phyloP scores from a whole-genome alignment of 2,113 vertebrate species.

The Chloroceryle aenea region DNA sequence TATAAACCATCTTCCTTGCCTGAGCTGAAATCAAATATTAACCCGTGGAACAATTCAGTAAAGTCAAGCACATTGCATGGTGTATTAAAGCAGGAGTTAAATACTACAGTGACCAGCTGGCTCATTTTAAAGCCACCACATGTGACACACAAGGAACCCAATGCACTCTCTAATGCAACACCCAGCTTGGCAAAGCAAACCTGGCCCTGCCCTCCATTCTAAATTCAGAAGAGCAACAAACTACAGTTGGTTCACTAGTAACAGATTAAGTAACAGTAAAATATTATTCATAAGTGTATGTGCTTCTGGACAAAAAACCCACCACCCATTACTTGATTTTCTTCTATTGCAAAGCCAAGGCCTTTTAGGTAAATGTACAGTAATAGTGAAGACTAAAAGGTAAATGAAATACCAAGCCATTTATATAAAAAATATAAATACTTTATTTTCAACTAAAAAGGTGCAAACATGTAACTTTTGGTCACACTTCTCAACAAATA shows the following conservation, averaged over 20 bases:
- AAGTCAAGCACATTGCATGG: neutral
- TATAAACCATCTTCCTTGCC: neutral
- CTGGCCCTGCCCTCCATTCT: neutral
- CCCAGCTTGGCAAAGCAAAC: neutral
- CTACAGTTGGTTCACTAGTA: neutral
- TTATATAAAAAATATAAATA: slow-evolving; percentile 99
- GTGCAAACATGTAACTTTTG: slow-evolving; percentile 99
- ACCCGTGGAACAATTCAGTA: neutral
- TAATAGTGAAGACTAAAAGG: neutral
- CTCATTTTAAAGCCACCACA: neutral
- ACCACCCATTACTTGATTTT: neutral
- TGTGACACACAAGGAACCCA: neutral
- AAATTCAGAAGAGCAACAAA: neutral
- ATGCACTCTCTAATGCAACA: neutral
- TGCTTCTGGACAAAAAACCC: neutral
- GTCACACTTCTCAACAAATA: slow-evolving; percentile 98
- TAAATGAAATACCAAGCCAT: slow-evolving; percentile 66
- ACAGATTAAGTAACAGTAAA: neutral
- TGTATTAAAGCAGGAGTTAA: neutral
- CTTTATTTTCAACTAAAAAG: slow-evolving; percentile 99
- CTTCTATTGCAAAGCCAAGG: neutral
- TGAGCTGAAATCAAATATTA: neutral
- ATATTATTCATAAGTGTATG: neutral
- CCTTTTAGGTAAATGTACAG: neutral
- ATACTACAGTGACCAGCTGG: neutral